Evolutionary conservation across 2,888 invertebrate genomes (phyloP).

Genomic region (Glyphotaelius pellucidus): DNA sequence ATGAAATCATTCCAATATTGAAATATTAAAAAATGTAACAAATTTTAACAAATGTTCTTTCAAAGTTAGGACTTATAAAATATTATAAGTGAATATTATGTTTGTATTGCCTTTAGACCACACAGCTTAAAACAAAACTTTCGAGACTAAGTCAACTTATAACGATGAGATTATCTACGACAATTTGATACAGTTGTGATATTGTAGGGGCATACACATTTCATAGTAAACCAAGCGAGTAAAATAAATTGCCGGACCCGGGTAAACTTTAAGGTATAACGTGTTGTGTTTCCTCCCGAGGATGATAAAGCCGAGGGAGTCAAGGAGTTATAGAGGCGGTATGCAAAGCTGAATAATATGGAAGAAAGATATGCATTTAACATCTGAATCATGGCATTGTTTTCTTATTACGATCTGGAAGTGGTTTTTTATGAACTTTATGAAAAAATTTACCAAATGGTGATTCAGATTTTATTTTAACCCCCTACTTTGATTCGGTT

Average conservation of each 20-base stretch:
- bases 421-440: not conserved
- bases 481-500: no score
- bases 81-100: not conserved
- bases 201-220: not conserved
- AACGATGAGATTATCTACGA: not conserved
- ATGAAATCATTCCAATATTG: not conserved
- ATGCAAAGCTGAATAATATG: not conserved
- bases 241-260: not conserved
- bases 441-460: not conserved
- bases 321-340: conserved; percentile 7
- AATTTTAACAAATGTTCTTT: not conserved
- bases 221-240: not conserved
- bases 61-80: not conserved
- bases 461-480: not conserved
- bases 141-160: not conserved
- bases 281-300: conserved; percentile 12
- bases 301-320: conserved; percentile 19
- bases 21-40: no score
- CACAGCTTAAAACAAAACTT: not conserved
- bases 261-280: conserved; percentile 4
- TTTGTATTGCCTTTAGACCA: not conserved
- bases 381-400: not conserved
- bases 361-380: conserved; percentile 28
- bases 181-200: not conserved
- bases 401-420: not conserved